Conservation (phyloP, 2,113 vertebrate species). For the Coregonus clupeaformis region DNA sequence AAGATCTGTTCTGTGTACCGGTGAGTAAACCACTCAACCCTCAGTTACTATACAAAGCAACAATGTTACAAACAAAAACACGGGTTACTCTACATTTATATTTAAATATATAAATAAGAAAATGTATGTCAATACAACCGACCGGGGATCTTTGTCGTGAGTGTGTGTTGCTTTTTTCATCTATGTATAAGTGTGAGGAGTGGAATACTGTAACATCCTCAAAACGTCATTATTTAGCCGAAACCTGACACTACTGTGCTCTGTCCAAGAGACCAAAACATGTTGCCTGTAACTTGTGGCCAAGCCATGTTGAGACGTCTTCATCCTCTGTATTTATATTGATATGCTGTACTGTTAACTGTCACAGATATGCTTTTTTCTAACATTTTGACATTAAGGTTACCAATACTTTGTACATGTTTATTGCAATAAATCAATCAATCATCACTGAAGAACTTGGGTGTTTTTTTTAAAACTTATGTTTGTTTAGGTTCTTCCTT, state of each 20-base stretch:
- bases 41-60: slow-evolving; percentile 32
- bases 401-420: slow-evolving; percentile 93
- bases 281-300: slow-evolving; percentile 16
- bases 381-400: slow-evolving; percentile 89
- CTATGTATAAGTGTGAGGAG: not conserved
- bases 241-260: slow-evolving; percentile 26
- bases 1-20: slow-evolving; percentile 23
- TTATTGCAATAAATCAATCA: slow-evolving; percentile 79
- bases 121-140: slow-evolving; percentile 27
- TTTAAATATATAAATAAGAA: slow-evolving; percentile 24
- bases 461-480: too few species aligned
- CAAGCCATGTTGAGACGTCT: slow-evolving; percentile 2
- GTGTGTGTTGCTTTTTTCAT: too few species aligned
- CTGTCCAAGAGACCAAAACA: slow-evolving; percentile 39
- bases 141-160: slow-evolving; percentile 39
- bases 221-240: slow-evolving; percentile 2
- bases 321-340: slow-evolving; percentile 69
- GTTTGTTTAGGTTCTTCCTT: too few species aligned
- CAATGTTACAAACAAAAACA: slow-evolving; percentile 42
- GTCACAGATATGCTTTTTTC: slow-evolving; percentile 90
- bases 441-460: not conserved
- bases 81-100: slow-evolving; percentile 56
- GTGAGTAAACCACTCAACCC: slow-evolving; percentile 38
- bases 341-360: slow-evolving; percentile 88
- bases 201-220: slow-evolving; percentile 6